Conservation (phyloP, 2,888 invertebrate genomes). For the Calephelis perditalis region DNA sequence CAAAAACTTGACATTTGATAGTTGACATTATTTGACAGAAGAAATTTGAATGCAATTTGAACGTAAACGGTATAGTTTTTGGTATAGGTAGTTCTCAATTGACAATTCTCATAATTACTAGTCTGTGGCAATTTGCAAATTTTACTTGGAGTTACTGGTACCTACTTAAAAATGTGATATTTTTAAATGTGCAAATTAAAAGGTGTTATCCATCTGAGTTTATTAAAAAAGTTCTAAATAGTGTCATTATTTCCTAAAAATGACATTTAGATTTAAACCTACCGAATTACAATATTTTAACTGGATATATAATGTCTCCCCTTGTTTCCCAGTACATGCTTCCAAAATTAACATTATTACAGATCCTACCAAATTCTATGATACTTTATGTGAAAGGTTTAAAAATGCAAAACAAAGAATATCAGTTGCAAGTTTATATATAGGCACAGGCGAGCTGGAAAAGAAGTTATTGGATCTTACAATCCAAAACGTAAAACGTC, state of each 20-base stretch:
- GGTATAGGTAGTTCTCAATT: too few relatives aligned
- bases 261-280: slow-evolving; percentile 57
- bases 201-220: neutral
- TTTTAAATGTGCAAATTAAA: too few relatives aligned
- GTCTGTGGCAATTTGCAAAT: too few relatives aligned
- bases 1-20: too few relatives aligned
- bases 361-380: slow-evolving; percentile 88
- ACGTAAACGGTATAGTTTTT: too few relatives aligned
- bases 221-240: neutral
- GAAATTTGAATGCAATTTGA: too few relatives aligned
- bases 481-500: slow-evolving; percentile 76
- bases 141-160: too few relatives aligned
- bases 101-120: too few relatives aligned
- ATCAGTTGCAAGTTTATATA: slow-evolving; percentile 92
- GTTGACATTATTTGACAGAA: too few relatives aligned
- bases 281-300: slow-evolving; percentile 72
- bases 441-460: slow-evolving; percentile 94
- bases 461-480: slow-evolving; percentile 84
- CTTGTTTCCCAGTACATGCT: slow-evolving; percentile 83
- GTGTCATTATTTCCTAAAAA: slow-evolving; percentile 19
- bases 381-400: slow-evolving; percentile 83
- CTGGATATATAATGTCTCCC: slow-evolving; percentile 80
- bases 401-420: slow-evolving; percentile 83
- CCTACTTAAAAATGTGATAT: too few relatives aligned
- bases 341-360: slow-evolving; percentile 85